Evolutionary conservation across 2,113 vertebrate genomes (phyloP), one percentile per base, ranked within the genome.

Genomic region (Puntigrus tetrazona): DNA sequence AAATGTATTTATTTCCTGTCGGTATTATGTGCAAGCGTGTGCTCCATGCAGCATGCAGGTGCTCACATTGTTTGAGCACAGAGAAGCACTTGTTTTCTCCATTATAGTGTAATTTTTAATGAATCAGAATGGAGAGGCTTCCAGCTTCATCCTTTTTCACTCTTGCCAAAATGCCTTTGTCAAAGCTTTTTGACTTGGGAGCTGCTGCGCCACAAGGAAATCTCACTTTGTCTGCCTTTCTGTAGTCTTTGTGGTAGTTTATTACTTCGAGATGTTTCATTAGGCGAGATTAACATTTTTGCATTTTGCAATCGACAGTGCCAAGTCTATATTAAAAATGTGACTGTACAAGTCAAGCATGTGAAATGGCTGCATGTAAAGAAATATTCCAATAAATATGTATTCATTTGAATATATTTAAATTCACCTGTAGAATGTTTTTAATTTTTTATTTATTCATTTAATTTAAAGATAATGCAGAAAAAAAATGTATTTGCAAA

Each of bases 151-250:
- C 89, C 94, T 92, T 93, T 69, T 81, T 34, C 65, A 88, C 92
- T 94, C 90, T 92, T 92, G 90, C 92, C 91, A 91, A 92, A 88
- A 93, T 91, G 92, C 93, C 93, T 95, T 94, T 94, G 95, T 95
- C 94, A 83, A 82, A 38, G 52, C 29, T 69, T 94, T 84, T 88
- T 78, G 93, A 93, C 94, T 93, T 38, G 41, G 7, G 45, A 16
- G 45, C n/a, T 8, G 81, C 50, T 3, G 20, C 18, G 2, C 38
- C 59, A 61, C 29, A 55, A 78, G 55, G 7, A 59, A 6, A 43
- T 78, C n/a, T 22, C 25, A 74, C 50, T 43, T 61, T 36, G 2
- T 45, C 55, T 41, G 52, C 41, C 36, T 38, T 78, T 55, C 29
- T 77, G n/a, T 18, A 61, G 10, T 10, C 13, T 59, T 59, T 78